Evolutionary conservation across 2,113 vertebrate genomes (phyloP).

Genomic region (Oplegnathus fasciatus): DNA sequence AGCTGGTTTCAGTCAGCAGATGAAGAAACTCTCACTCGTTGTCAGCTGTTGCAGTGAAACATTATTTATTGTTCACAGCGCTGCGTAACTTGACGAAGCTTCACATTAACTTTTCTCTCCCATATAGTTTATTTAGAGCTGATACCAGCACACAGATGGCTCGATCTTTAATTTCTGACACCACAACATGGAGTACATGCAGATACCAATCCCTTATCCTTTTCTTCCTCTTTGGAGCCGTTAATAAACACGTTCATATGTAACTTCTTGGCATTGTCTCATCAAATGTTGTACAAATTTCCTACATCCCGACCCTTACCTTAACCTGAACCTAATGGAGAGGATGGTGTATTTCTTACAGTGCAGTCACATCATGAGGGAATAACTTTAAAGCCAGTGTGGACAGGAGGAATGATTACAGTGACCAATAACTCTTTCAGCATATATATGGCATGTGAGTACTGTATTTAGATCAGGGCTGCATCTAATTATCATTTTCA

Average conservation of each 20-base stretch:
- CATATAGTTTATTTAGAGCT: not conserved
- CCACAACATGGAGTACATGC: not conserved
- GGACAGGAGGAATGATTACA: too few relatives aligned
- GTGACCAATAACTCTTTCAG: too few relatives aligned
- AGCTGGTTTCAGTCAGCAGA: slow-evolving; percentile 40
- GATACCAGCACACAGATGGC: not conserved
- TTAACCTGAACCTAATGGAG: too few relatives aligned
- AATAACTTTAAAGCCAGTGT: not conserved
- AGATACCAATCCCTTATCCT: not conserved
- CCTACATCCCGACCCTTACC: too few relatives aligned
- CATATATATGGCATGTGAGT: too few relatives aligned
- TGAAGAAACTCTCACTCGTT: slow-evolving; percentile 6
- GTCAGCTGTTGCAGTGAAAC: slow-evolving; percentile 32
- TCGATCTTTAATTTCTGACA: not conserved
- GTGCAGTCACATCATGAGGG: not conserved
- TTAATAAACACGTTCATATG: not conserved
- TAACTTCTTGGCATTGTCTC: not conserved
- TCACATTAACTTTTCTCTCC: slow-evolving; percentile 1
- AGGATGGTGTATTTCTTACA: not conserved
- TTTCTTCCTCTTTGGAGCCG: not conserved
- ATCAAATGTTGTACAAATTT: not conserved
- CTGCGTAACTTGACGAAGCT: not conserved
- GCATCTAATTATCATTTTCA: not conserved
- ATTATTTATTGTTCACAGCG: slow-evolving; percentile 8
- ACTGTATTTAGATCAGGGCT: too few relatives aligned